A percentile compares a stretch with the other conserved stretches of the same genome.
phyloP scores from a whole-genome alignment of 1,140 invertebrate species.

The Polypedilum vanderplanki region DNA sequence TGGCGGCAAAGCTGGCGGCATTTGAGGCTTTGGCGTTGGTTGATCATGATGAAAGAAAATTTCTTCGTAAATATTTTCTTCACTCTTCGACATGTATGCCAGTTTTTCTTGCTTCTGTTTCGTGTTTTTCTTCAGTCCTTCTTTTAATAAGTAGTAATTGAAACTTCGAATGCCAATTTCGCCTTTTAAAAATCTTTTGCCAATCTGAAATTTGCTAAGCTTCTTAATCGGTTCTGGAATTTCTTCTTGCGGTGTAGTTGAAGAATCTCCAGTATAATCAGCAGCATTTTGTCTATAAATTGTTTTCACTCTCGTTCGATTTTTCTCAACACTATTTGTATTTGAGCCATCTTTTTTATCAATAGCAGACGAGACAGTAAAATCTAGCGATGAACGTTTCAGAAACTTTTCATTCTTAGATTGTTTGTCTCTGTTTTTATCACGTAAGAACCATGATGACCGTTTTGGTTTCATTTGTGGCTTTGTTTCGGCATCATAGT shows the following conservation, averaged over 20 bases:
- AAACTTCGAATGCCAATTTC: conserved; percentile 45
- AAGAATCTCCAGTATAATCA: conserved; percentile 27
- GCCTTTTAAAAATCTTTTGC: conserved; percentile 39
- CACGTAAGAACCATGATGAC: conserved; percentile 21
- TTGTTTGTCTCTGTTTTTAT: not conserved
- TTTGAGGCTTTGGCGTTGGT: conserved; percentile 6
- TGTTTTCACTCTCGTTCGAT: not conserved
- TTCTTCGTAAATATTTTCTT: conserved; percentile 44
- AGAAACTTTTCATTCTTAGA: conserved; percentile 14
- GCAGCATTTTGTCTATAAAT: conserved; percentile 28
- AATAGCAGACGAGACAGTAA: not conserved
- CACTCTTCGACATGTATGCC: conserved; percentile 36
- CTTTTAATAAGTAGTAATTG: conserved; percentile 43
- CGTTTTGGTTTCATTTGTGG: conserved; percentile 15
- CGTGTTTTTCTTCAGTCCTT: conserved; percentile 38
- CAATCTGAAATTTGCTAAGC: conserved; percentile 39
- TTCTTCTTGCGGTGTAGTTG: conserved; percentile 5
- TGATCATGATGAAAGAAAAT: conserved; percentile 37
- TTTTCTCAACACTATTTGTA: not conserved
- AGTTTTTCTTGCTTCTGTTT: not conserved
- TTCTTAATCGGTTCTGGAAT: conserved; percentile 30
- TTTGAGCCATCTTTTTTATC: not conserved
- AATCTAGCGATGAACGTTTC: conserved; percentile 3
- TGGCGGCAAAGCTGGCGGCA: not conserved
- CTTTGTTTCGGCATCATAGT: not conserved